Conservation (phyloP, 2,113 vertebrate species). For the Rhizomys pruinosus region DNA sequence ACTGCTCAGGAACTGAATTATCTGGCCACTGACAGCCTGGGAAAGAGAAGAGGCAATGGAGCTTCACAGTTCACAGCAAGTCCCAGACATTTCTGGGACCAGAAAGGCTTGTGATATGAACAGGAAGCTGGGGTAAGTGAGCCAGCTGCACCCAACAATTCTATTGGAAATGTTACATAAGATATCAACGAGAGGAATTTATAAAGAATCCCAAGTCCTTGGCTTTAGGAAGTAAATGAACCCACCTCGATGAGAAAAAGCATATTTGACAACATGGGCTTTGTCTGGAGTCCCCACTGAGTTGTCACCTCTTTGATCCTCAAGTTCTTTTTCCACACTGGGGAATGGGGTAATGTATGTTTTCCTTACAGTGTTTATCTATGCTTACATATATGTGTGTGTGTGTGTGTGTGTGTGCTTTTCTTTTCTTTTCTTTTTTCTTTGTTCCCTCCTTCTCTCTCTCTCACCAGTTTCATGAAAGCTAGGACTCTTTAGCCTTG, state of each 20-base stretch:
- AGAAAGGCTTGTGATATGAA: not conserved
- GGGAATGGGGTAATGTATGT: not conserved
- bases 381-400: not conserved
- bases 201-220: not conserved
- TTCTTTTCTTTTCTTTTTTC: not conserved
- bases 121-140: too few species aligned
- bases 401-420: not conserved
- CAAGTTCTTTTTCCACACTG: not conserved
- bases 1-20: not conserved
- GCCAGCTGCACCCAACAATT: not conserved
- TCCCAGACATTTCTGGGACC: not conserved
- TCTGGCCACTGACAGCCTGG: not conserved
- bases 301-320: not conserved
- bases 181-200: not conserved
- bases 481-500: not conserved
- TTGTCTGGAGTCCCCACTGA: not conserved
- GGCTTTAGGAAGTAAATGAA: conserved; percentile 21
- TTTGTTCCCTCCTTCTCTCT: not conserved
- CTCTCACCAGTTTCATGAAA: not conserved
- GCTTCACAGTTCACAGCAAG: not conserved
- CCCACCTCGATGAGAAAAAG: not conserved
- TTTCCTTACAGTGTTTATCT: not conserved
- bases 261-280: not conserved
- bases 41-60: not conserved
- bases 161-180: not conserved